Conservation (phyloP, 2,797 vertebrate genomes). For the Merluccius polli region DNA sequence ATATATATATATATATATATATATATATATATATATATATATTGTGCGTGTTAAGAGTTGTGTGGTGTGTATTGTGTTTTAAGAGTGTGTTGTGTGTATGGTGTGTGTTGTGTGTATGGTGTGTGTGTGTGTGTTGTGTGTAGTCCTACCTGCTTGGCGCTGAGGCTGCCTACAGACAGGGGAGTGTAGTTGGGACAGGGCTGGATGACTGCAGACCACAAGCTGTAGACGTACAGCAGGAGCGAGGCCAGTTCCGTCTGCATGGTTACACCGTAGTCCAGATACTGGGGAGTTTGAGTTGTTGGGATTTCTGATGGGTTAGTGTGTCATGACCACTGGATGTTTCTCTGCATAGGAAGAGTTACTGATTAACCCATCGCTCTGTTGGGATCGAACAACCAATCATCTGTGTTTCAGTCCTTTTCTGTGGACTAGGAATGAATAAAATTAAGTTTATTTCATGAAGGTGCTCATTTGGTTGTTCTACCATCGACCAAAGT, state of each 20-base stretch:
- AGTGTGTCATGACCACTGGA: neutral
- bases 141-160: neutral
- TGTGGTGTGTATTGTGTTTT: neutral
- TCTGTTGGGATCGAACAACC: neutral
- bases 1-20: neutral
- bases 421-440: neutral
- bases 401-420: neutral
- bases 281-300: neutral
- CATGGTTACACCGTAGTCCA: neutral
- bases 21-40: neutral
- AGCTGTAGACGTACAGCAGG: neutral
- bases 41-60: neutral
- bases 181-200: neutral
- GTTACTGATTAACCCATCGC: neutral
- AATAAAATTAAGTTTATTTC: neutral
- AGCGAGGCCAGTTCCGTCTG: neutral
- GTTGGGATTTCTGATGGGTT: neutral
- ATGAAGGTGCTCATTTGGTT: neutral
- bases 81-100: no score
- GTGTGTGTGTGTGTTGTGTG: neutral
- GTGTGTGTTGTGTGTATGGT: neutral
- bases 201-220: neutral
- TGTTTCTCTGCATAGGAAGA: neutral
- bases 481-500: neutral
- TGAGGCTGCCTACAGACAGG: neutral